These are phyloP conservation scores for Cynopterus brachyotis DNA, from an alignment of 2,113 vertebrate genomes.

Conservation along the genomic window DNA sequence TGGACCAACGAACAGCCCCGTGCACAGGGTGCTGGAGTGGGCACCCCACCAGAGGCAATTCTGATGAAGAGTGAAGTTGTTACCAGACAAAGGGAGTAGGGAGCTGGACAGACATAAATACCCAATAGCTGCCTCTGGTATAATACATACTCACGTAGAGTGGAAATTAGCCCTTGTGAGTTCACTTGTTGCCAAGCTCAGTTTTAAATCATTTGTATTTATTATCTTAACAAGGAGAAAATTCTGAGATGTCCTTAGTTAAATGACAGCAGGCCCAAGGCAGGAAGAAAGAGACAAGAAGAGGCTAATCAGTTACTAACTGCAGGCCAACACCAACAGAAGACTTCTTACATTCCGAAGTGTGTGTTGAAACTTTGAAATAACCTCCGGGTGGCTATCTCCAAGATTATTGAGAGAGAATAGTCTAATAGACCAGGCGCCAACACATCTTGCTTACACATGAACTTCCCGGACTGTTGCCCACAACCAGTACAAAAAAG, in stretches of 20 bases:
- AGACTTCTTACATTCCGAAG: neutral
- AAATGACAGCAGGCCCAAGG: neutral
- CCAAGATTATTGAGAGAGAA: neutral
- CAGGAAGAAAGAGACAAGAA: too few species aligned
- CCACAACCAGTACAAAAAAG: neutral
- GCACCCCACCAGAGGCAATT: neutral
- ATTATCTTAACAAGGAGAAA: neutral
- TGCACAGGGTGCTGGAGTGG: neutral
- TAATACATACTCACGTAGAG: fast-evolving
- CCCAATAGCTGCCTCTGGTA: fast-evolving
- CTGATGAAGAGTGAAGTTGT: neutral
- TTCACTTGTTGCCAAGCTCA: neutral
- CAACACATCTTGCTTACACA: neutral
- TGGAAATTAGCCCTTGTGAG: neutral
- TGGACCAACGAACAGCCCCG: neutral
- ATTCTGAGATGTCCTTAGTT: neutral
- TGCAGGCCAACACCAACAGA: neutral
- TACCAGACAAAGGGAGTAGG: neutral
- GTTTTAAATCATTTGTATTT: neutral
- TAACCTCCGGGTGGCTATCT: neutral
- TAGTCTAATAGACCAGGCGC: neutral
- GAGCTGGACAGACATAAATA: neutral
- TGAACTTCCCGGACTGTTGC: neutral
- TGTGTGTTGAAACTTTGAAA: neutral
- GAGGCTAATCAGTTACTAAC: neutral